Evolutionary conservation across 2,888 invertebrate species (phyloP), one percentile per base, ranked within the genome.

Genomic region (Acronicta aceris): DNA sequence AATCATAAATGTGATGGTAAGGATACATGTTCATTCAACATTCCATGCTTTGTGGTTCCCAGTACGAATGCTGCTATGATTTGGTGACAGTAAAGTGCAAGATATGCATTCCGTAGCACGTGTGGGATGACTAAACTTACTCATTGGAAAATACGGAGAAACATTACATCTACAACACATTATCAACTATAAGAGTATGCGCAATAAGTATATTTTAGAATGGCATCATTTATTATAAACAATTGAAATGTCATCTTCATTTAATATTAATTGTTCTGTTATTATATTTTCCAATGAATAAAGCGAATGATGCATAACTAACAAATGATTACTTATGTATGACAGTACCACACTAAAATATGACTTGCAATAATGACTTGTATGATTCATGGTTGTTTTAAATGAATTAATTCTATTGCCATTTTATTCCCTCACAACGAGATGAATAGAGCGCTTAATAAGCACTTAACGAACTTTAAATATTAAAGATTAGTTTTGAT

Each of bases 11-110:
- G 21, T 21, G 74, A 67, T 63, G 47, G 59, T 49, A 16, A 65
- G 51, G 57, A 69, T 74, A 64, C 65, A 75, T 75, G 71, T 70
- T 84, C 90, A 91, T 91, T 87, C 89, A 82, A 84, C 91, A 92
- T 91, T 89, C 89, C 92, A 92, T 92, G 92, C 92, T 89, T 71
- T 72, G 82, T 86, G 86, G 81, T 81, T 80, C 75, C 68, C 79
- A 79, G 76, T 82, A 81, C 80, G 76, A 81, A 88, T 87, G 85
- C 86, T 78, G 78, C 88, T 88, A 86, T 78, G 78, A 79, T 83
- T 81, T 80, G 73, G 79, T 86, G 86, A 89, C 86, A 89, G 78
- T 81, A 73, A 89, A 83, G 90, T 90, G 90, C 90, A 85, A 84
- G 81, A 72, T 76, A 82, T 82, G 73, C 90, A 90, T 89, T 88